Evolutionary conservation across 2,113 vertebrate genomes (phyloP).

Genomic region (Arenaria interpres): DNA sequence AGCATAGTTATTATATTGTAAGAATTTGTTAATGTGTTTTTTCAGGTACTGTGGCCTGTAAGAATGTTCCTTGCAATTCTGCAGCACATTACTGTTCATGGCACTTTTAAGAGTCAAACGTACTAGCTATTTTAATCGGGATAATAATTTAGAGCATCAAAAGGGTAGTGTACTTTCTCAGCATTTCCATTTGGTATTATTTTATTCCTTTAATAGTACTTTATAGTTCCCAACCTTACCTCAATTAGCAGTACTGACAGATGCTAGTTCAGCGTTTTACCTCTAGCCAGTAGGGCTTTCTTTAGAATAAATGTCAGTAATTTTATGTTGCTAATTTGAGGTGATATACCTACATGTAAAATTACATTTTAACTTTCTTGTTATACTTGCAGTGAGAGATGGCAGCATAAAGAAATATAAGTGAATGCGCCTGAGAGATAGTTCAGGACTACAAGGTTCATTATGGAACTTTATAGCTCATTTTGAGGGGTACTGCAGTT

Average conservation of each 20-base stretch:
- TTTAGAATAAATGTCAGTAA: slow-evolving; percentile 73
- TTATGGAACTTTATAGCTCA: slow-evolving; percentile 54
- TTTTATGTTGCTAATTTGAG: slow-evolving; percentile 75
- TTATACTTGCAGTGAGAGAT: slow-evolving; percentile 53
- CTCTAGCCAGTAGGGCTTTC: slow-evolving; percentile 54
- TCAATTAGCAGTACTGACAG: slow-evolving; percentile 72
- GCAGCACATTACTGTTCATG: not conserved
- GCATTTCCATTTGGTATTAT: slow-evolving; percentile 66
- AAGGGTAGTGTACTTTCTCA: slow-evolving; percentile 64
- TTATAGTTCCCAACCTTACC: slow-evolving; percentile 66
- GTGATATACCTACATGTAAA: slow-evolving; percentile 71
- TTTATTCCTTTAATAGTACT: slow-evolving; percentile 68
- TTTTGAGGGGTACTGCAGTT: slow-evolving; percentile 27
- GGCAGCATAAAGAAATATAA: slow-evolving; percentile 55
- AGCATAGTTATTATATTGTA: not conserved
- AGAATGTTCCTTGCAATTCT: slow-evolving; percentile 18
- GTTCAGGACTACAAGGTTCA: slow-evolving; percentile 48
- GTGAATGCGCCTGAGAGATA: slow-evolving; percentile 28
- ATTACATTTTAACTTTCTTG: slow-evolving; percentile 63
- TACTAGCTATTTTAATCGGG: slow-evolving; percentile 31
- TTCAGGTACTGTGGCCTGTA: not conserved
- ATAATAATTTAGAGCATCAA: slow-evolving; percentile 63
- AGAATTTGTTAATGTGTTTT: slow-evolving; percentile 17
- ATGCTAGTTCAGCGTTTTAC: slow-evolving; percentile 73
- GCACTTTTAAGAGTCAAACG: slow-evolving; percentile 62